These are phyloP conservation scores for Lacanobia wlatinum DNA, from an alignment of 2,888 invertebrate genomes.

Conservation along the genomic window DNA sequence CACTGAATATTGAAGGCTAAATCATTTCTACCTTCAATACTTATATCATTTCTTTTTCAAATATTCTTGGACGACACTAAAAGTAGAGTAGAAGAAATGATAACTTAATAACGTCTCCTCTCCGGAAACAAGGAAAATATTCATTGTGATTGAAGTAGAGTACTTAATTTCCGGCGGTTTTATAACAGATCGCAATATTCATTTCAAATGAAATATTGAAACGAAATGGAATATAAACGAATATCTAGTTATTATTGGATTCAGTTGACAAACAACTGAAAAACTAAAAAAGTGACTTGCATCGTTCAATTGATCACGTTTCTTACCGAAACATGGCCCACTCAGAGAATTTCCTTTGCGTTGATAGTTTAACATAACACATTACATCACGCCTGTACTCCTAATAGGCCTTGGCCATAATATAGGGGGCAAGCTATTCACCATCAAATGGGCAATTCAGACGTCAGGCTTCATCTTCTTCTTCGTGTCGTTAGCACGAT, in stretches of 20 bases:
- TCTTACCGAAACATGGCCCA: neutral
- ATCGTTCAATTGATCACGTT: neutral
- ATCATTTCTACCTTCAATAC: neutral
- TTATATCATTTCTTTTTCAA: neutral
- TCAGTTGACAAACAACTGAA: neutral
- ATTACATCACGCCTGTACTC: neutral
- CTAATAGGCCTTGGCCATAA: neutral
- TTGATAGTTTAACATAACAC: neutral
- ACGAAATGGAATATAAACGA: conserved; percentile 1
- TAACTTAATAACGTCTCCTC: conserved; percentile 18
- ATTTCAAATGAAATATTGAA: conserved; percentile 30
- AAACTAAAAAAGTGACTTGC: neutral
- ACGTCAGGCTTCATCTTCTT: no score
- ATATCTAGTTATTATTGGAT: neutral
- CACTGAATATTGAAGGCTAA: no score
- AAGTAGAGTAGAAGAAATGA: conserved; percentile 26
- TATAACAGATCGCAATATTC: conserved; percentile 31
- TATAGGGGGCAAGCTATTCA: no score
- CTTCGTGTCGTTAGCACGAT: no score
- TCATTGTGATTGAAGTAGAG: conserved; percentile 51
- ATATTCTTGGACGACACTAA: neutral
- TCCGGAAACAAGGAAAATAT: conserved; percentile 64
- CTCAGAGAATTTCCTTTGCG: neutral
- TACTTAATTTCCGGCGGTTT: conserved; percentile 66
- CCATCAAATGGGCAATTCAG: no score